phyloP scores from a whole-genome alignment of 2,113 vertebrate species.

The Chlorodrepanis virens region DNA sequence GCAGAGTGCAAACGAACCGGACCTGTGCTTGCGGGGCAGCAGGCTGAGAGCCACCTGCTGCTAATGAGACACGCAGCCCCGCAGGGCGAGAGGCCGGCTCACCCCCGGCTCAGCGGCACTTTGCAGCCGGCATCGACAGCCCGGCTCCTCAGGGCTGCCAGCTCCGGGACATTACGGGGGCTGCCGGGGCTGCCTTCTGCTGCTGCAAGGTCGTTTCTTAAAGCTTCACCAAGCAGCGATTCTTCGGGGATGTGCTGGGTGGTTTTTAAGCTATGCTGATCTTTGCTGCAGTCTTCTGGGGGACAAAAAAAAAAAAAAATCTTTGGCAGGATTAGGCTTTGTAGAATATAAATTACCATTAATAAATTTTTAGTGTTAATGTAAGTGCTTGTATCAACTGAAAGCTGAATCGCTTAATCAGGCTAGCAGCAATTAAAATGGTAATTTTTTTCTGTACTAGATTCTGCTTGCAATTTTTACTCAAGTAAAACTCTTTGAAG shows the following conservation, averaged over 20 bases:
- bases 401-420: conserved; percentile 10
- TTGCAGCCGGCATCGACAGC: fast-evolving
- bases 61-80: neutral
- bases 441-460: conserved; percentile 29
- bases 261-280: neutral
- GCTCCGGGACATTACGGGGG: neutral
- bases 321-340: neutral
- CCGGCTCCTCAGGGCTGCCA: neutral
- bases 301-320: neutral
- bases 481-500: conserved; percentile 48
- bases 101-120: fast-evolving
- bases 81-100: neutral
- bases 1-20: neutral
- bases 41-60: neutral
- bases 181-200: neutral
- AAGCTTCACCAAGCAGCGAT: neutral
- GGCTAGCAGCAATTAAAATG: conserved; percentile 55
- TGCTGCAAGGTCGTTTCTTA: neutral
- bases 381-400: conserved; percentile 32
- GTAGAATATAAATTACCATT: conserved; percentile 24
- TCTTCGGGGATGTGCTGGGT: neutral
- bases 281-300: neutral
- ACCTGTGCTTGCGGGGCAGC: neutral
- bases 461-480: conserved; percentile 32
- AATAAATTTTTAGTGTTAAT: conserved; percentile 26